Conservation (phyloP, 2,888 invertebrate species). For the Neoitamus cyanurus region DNA sequence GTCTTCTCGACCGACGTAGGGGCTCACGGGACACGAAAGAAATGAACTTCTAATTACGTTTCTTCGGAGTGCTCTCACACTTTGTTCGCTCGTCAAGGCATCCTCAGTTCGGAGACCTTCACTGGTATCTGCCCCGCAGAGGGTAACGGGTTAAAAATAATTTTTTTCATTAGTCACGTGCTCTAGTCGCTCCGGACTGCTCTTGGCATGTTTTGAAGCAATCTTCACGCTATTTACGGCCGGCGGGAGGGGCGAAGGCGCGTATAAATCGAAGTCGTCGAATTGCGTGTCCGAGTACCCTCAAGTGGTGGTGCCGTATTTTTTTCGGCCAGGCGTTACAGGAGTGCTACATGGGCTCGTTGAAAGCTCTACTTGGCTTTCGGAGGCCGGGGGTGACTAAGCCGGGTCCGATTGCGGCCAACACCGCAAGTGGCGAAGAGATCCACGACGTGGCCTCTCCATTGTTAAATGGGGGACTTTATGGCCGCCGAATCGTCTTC, state of each 20-base stretch:
- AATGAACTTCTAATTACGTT: slow-evolving; percentile 41
- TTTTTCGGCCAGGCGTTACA: background rate
- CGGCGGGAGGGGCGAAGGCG: background rate
- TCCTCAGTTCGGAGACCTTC: background rate
- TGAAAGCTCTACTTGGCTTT: slow-evolving; percentile 3
- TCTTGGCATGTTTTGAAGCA: slow-evolving; percentile 37
- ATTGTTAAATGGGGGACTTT: slow-evolving; percentile 17
- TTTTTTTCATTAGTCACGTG: slow-evolving; percentile 36
- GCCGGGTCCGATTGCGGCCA: background rate
- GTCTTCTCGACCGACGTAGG: background rate
- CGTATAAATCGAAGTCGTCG: slow-evolving; percentile 27
- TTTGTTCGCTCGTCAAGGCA: slow-evolving; percentile 11
- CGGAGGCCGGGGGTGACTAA: background rate
- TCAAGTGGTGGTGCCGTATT: background rate
- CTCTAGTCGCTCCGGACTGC: background rate
- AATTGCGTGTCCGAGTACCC: slow-evolving; percentile 35
- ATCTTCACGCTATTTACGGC: slow-evolving; percentile 39
- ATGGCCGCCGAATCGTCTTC: slow-evolving; percentile 26
- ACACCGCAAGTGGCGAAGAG: background rate
- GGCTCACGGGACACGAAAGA: background rate
- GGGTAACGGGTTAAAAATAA: slow-evolving; percentile 36
- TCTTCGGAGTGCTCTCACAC: slow-evolving; percentile 36
- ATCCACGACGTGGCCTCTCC: background rate
- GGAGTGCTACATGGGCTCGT: slow-evolving; percentile 25
- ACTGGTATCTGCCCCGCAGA: background rate